Base-by-base conservation (phyloP, 2,888 invertebrate species). In the Heliconius ethilla region DNA sequence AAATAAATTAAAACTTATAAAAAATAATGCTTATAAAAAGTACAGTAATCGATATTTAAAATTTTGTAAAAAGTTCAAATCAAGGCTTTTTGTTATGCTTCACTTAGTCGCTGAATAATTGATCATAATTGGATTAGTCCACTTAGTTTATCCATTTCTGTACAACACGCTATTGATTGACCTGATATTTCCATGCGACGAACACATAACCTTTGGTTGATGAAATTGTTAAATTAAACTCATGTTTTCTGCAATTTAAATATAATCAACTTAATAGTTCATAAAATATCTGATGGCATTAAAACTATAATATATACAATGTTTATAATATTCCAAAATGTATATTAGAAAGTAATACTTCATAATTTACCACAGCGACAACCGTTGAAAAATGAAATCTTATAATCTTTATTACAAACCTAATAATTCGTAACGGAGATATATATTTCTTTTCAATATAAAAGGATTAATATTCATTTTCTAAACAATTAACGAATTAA, bases 141-240 rank as follows among this genome's bases (percentile, higher is more conserved):
- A 85, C 82, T 86, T 83, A 80, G 59, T 63, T 67, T 79, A 83
- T 91, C 85, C 87, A 91, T 90, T 87, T 89, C 89, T 85, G 91
- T 87, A 83, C 82, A 81, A 82, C 79, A 80, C 75, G 75, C 78
- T 88, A 91, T 91, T 87, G 91, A 92, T 91, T 88, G 87, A 88
- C 86, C 87, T 82, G 84, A 81, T 82, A 78, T 81, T 83, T 81
- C 81, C 80, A 79, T 84, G 83, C 83, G 83, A 84, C 79, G 78
- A 76, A 79, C 81, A 78, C 79, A 79, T 76, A 73, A 73, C 63
- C 74, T 62, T 75, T 72, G 33, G 55, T 37, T 25, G 33, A 72
- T 59, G 72, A 72, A 69, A 69, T 69, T 3, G 69, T 69, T 69
- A 40, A 25, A 69, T 69, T 40, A 25, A 25, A 69, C 40, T 25